Conservation (phyloP, 2,888 invertebrate species). For the Tenthredo mesomela region DNA sequence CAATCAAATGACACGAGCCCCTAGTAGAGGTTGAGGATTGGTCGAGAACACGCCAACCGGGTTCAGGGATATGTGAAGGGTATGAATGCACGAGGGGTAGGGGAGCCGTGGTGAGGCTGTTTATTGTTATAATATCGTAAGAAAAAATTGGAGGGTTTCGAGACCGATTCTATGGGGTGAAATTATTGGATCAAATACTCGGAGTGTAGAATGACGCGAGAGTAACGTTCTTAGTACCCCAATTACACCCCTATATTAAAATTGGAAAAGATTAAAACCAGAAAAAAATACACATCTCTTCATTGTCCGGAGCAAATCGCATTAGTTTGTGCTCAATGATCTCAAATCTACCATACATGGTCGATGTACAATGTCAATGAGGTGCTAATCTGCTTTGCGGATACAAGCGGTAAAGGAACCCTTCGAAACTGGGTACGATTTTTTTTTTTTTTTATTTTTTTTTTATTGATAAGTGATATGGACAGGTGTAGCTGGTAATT, state of each 20-base stretch:
- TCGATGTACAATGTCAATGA: no score
- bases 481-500: neutral
- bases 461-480: neutral
- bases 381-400: no score
- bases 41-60: conserved; percentile 61
- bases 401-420: neutral
- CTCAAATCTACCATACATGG: no score
- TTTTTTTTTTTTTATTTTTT: no score
- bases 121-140: conserved; percentile 1
- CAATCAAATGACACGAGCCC: conserved; percentile 44
- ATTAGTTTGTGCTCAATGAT: neutral
- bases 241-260: conserved; percentile 56
- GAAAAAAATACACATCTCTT: neutral
- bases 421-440: neutral
- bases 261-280: neutral
- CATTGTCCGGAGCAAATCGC: neutral
- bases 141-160: neutral
- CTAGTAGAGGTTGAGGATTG: conserved; percentile 58
- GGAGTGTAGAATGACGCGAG: conserved; percentile 58
- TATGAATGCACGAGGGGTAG: conserved; percentile 52
- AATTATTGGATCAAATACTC: conserved; percentile 55
- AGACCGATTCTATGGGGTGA: conserved; percentile 55
- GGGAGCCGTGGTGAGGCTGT: neutral
- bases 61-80: conserved; percentile 33
- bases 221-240: conserved; percentile 63